Evolutionary conservation across 2,888 invertebrate genomes (phyloP).

Genomic region (Protonemura montana): DNA sequence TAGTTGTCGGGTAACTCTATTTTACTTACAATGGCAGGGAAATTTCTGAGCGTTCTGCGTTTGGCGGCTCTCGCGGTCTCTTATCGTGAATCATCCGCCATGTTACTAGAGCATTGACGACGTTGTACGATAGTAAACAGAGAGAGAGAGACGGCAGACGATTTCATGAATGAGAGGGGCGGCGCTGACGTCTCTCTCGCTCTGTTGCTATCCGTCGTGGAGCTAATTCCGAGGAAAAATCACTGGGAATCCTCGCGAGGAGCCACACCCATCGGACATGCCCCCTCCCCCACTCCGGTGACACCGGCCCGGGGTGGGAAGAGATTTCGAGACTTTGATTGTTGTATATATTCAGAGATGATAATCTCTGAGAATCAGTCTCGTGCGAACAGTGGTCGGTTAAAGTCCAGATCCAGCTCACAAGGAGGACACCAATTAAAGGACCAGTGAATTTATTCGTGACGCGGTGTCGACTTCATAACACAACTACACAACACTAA

Average conservation of each 20-base stretch:
- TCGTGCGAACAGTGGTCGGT: not conserved
- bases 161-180: conserved; percentile 37
- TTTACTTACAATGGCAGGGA: too few relatives aligned
- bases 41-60: too few relatives aligned
- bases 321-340: not conserved
- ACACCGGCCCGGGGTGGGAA: not conserved
- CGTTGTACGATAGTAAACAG: not conserved
- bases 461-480: too few relatives aligned
- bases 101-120: not conserved
- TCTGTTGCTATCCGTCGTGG: not conserved
- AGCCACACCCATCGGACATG: not conserved
- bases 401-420: too few relatives aligned
- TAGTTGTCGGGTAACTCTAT: too few relatives aligned
- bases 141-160: not conserved
- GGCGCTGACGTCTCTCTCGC: not conserved
- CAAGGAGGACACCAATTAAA: too few relatives aligned
- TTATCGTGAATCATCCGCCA: not conserved
- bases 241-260: conserved; percentile 24
- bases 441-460: too few relatives aligned
- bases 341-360: not conserved
- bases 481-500: too few relatives aligned
- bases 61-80: not conserved
- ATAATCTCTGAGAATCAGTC: not conserved
- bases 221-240: conserved; percentile 22
- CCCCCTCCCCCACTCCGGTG: not conserved